Conservation (phyloP, 2,113 vertebrate species). For the Thamnophis sirtalis region DNA sequence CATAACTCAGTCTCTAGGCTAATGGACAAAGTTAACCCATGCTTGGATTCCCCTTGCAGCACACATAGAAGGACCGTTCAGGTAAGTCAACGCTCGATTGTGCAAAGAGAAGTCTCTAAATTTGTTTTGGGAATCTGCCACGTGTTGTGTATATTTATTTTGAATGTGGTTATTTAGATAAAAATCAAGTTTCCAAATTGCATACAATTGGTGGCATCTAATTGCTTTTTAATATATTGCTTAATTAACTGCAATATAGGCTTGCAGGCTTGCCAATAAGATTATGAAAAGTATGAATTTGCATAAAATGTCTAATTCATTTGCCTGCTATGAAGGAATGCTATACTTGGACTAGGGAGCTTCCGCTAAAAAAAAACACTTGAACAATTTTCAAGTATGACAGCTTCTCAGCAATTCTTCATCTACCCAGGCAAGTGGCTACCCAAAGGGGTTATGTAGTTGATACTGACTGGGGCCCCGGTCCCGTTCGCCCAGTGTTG, state of each 20-base stretch:
- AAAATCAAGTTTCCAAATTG: not conserved
- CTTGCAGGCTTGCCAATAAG: not conserved
- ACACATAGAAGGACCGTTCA: too few relatives aligned
- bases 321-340: not conserved
- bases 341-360: not conserved
- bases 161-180: not conserved
- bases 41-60: too few relatives aligned
- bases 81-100: too few relatives aligned
- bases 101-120: not conserved
- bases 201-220: not conserved
- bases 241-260: not conserved
- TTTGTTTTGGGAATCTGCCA: not conserved
- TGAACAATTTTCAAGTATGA: not conserved
- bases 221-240: not conserved
- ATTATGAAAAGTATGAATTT: not conserved
- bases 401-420: not conserved
- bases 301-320: not conserved
- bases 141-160: not conserved
- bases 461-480: not conserved
- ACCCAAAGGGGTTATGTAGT: not conserved
- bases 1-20: too few relatives aligned
- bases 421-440: not conserved
- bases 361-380: not conserved
- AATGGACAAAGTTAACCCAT: too few relatives aligned
- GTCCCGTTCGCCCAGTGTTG: not conserved